Base-by-base conservation (phyloP, 2,888 invertebrate genomes). In the Pristionchus exspectatus region DNA sequence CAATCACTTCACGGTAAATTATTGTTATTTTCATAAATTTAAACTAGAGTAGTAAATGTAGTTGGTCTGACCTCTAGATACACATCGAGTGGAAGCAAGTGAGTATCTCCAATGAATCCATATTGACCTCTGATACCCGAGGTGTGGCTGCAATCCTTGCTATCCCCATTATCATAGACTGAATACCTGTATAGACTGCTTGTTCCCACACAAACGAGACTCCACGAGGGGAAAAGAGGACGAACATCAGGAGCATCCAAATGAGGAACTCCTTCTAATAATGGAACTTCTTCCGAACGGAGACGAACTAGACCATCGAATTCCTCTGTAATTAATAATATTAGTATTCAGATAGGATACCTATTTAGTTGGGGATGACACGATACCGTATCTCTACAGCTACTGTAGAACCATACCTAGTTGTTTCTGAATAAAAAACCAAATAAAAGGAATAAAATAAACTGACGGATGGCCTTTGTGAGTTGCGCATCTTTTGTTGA, bases 61-160 rank as follows among this genome's bases (percentile, higher is more conserved):
- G 2, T 72, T 72, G 24, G 14, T 33, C 74, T 90, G 27, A 92
- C 92, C 89, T 92, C 90, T 12, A 94, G 86, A 56, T 90, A 90
- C 1, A 97, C 97, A 95, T 98, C 98, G 98, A 98, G 98, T 0
- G 99, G 98, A 92, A 98, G 96, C 89, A 99, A 96, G 95, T 97
- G 88, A 88, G 88, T 88, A 30, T 88, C 77, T 74, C 88, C 88
- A 24, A 88, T 88, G 88, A 88, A 88, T 88, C 88, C 88, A 33
- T 24, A 54, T 54, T 88, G 88, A n/a, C 88, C 89, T 21, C 89
- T 21, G 27, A 89, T 66, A 7, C 89, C 83, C 1, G 50, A 33
- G 4, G 30, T 21, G 30, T 89, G 89, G 50, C 87, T 87, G 44
- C 5, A 86, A 63, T 16, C 27, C 84, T 10, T 86, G 4, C 7